These are phyloP conservation scores for Willowsia nigromaculata DNA, from an alignment of 2,888 invertebrate species.

Conservation along the genomic window DNA sequence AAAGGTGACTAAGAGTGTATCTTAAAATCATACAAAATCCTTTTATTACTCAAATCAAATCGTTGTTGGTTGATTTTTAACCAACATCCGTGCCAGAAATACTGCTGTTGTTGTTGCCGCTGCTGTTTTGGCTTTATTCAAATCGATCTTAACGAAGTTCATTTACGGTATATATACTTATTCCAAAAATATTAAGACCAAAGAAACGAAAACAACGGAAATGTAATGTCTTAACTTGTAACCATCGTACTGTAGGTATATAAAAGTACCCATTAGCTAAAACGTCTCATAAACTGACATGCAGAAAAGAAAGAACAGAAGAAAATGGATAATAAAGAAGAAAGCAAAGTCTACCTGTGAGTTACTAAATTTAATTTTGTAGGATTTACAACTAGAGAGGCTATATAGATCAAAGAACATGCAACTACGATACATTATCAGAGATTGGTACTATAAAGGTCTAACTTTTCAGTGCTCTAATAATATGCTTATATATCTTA, in stretches of 20 bases:
- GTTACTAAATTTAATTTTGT: slow-evolving; percentile 9
- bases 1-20: slow-evolving; percentile 50
- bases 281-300: neutral
- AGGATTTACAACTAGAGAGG: slow-evolving; percentile 20
- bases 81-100: neutral
- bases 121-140: neutral
- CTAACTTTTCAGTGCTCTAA: too few relatives aligned
- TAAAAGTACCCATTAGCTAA: neutral
- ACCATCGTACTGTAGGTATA: neutral
- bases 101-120: neutral
- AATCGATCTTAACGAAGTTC: neutral
- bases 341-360: slow-evolving; percentile 57
- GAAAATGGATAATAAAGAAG: slow-evolving; percentile 22
- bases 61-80: neutral
- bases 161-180: neutral
- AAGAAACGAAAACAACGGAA: neutral
- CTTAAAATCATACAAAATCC: slow-evolving; percentile 4
- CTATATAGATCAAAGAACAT: neutral
- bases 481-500: too few relatives aligned
- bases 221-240: neutral
- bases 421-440: slow-evolving; percentile 7
- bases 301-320: neutral
- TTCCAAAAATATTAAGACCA: neutral
- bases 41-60: slow-evolving; percentile 18
- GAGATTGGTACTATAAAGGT: too few relatives aligned